phyloP scores from a whole-genome alignment of 1,140 invertebrate genomes.

The Ips nitidus region DNA sequence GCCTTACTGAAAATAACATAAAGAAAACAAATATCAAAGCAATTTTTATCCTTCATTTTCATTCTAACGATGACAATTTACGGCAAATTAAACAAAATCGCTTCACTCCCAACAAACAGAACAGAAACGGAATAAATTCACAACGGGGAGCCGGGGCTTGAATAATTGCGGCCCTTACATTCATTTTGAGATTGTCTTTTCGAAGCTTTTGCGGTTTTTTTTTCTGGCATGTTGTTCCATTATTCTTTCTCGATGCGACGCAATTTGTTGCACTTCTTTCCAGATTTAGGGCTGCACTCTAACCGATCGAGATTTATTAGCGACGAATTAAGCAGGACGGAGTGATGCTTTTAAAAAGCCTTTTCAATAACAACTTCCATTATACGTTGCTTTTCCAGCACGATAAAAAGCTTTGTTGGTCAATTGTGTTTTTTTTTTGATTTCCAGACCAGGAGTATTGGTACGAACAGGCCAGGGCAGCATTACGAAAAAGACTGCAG shows the following conservation, averaged over 20 bases:
- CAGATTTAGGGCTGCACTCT: neutral
- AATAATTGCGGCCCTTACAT: constrained; percentile 14
- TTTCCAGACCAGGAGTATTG: constrained; percentile 52
- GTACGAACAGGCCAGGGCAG: constrained; percentile 65
- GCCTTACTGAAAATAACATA: no score
- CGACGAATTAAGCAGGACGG: neutral
- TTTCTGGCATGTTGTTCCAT: constrained; percentile 5
- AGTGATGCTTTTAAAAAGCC: neutral
- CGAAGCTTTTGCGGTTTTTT: neutral
- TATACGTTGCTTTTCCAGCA: neutral
- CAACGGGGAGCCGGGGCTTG: neutral
- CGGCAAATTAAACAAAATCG: neutral
- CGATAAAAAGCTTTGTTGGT: no score
- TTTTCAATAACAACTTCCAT: no score
- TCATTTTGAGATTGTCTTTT: constrained; percentile 10
- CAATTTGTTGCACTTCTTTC: constrained; percentile 11
- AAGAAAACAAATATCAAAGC: no score
- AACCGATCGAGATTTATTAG: constrained; percentile 10
- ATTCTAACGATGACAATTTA: no score
- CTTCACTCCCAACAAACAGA: constrained; percentile 3
- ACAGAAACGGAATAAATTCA: constrained; percentile 3
- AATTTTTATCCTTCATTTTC: no score
- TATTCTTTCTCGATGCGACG: constrained; percentile 7
- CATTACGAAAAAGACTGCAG: constrained; percentile 62
- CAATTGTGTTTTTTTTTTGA: constrained; percentile 16